Percentiles rank a stretch among this genome's conserved stretches.
phyloP scores from a whole-genome alignment of 2,888 invertebrate genomes.

The Epinotia nisella region DNA sequence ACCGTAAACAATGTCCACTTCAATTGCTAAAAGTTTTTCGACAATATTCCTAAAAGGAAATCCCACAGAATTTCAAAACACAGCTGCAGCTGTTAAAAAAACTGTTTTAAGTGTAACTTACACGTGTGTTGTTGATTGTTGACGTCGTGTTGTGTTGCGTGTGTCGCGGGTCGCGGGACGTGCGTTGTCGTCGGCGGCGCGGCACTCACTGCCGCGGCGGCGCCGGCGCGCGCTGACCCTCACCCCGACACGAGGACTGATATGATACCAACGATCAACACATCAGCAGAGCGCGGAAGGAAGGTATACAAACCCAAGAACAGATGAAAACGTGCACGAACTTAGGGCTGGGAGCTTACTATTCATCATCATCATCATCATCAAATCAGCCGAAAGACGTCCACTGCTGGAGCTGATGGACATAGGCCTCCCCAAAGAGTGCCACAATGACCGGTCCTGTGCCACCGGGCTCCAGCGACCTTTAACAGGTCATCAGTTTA shows the following conservation, averaged over 20 bases:
- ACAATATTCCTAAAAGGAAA: neutral
- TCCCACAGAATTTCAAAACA: neutral
- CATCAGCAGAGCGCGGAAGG: neutral
- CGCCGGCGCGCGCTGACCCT: neutral
- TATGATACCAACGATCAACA: neutral
- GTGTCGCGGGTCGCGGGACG: neutral
- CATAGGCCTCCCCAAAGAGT: no score
- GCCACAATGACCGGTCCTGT: no score
- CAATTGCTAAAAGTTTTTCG: neutral
- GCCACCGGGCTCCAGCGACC: no score
- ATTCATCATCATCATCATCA: no score
- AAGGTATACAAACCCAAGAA: neutral
- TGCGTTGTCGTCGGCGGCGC: neutral
- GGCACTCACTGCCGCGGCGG: slow-evolving; percentile 13
- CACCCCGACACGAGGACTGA: slow-evolving; percentile 1
- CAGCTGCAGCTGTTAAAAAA: neutral
- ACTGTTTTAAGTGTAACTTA: slow-evolving; percentile 9
- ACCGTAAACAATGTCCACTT: slow-evolving; percentile 7
- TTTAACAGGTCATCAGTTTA: no score
- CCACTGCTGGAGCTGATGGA: no score
- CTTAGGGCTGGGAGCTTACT: neutral
- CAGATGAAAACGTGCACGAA: neutral
- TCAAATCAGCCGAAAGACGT: no score
- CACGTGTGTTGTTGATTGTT: slow-evolving; percentile 12
- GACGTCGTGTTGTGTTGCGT: neutral